Conservation (phyloP, 2,888 invertebrate genomes). For the Drosophila kuntzei region DNA sequence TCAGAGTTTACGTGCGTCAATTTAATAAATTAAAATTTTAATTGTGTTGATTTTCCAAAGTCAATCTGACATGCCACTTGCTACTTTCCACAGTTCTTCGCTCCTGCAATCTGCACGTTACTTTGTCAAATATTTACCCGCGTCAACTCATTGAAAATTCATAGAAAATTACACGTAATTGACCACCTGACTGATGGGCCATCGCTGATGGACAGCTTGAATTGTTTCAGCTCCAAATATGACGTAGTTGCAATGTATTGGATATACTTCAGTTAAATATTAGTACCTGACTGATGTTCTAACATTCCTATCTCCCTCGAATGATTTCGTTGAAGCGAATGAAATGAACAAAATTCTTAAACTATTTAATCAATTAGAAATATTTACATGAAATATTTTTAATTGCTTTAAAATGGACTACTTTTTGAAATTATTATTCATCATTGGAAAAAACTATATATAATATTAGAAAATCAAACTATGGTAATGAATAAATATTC, state of each 20-base stretch:
- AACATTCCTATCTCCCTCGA: neutral
- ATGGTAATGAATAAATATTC: neutral
- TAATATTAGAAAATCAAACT: neutral
- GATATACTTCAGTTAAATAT: neutral
- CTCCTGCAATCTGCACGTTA: slow-evolving; percentile 15
- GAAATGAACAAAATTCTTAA: neutral
- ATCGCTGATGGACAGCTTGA: slow-evolving; percentile 15
- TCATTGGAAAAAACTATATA: neutral
- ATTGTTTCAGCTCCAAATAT: slow-evolving; percentile 18
- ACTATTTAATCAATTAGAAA: slow-evolving; percentile 8
- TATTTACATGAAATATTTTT: slow-evolving; percentile 2
- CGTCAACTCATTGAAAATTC: slow-evolving; percentile 66
- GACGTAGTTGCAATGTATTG: slow-evolving; percentile 2
- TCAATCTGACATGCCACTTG: slow-evolving; percentile 30
- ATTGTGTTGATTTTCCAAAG: slow-evolving; percentile 66
- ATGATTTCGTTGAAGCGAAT: neutral
- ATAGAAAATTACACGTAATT: slow-evolving; percentile 61
- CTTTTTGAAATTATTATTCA: neutral
- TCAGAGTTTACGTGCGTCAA: slow-evolving; percentile 46
- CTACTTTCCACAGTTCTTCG: neutral
- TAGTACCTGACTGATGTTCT: neutral
- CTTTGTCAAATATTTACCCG: slow-evolving; percentile 64
- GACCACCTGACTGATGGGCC: slow-evolving; percentile 29
- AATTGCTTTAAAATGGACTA: neutral
- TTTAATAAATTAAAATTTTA: slow-evolving; percentile 59